A percentile compares a stretch with the other conserved stretches of the same genome.
These are phyloP conservation scores for Chloroclysta siterata DNA, from an alignment of 2,888 invertebrate species.

Conservation along the genomic window DNA sequence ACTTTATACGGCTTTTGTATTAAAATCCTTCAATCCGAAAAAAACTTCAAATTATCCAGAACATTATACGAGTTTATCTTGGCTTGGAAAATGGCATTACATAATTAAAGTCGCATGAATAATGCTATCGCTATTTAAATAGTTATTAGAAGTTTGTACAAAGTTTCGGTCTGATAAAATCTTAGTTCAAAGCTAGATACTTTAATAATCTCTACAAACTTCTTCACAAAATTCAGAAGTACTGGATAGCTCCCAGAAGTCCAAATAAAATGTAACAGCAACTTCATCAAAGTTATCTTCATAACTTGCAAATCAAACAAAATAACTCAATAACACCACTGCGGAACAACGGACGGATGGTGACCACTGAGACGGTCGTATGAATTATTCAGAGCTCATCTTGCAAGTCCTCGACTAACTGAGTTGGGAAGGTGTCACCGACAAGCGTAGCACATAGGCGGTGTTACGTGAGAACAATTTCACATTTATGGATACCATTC, in stretches of 20 bases:
- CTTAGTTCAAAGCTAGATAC: too few relatives aligned
- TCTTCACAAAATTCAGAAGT: too few relatives aligned
- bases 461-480: background rate
- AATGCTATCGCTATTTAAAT: too few relatives aligned
- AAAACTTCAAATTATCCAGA: too few relatives aligned
- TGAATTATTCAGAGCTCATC: conserved; percentile 36
- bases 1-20: too few relatives aligned
- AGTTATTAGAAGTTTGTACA: too few relatives aligned
- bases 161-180: too few relatives aligned
- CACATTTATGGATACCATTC: background rate
- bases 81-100: too few relatives aligned
- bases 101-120: too few relatives aligned
- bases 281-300: conserved; percentile 39
- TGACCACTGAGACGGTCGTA: conserved; percentile 32
- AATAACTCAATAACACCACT: conserved; percentile 44
- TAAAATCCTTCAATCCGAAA: too few relatives aligned
- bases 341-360: conserved; percentile 31
- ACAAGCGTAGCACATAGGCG: background rate
- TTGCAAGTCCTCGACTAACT: conserved; percentile 22
- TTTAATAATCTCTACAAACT: too few relatives aligned
- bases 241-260: background rate
- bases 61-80: too few relatives aligned
- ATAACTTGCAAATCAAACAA: conserved; percentile 41
- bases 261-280: conserved; percentile 35
- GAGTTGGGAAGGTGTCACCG: conserved; percentile 22